These are phyloP conservation scores for Xiphias gladius DNA, from an alignment of 2,113 vertebrate species.

Conservation along the genomic window DNA sequence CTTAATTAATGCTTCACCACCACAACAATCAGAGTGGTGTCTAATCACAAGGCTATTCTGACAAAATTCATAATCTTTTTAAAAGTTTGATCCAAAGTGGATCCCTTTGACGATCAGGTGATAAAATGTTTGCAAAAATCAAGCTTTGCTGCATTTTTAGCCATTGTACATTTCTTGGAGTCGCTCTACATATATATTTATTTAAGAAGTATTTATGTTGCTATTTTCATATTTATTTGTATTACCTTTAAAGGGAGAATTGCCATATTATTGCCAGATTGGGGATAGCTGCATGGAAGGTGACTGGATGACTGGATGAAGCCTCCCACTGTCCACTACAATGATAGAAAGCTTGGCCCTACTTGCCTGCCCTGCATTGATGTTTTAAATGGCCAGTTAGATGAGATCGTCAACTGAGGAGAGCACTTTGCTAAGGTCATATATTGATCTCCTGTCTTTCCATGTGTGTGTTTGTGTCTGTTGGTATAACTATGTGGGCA, in stretches of 20 bases:
- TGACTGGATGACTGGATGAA: not conserved
- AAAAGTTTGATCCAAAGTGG: not conserved
- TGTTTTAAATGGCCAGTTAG: slow-evolving; percentile 52
- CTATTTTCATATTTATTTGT: not conserved
- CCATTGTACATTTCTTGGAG: no score
- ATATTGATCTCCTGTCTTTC: slow-evolving; percentile 38
- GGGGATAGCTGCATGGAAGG: not conserved
- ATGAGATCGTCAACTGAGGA: slow-evolving; percentile 53
- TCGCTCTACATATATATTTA: no score
- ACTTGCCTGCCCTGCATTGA: slow-evolving; percentile 29
- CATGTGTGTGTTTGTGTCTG: slow-evolving; percentile 9
- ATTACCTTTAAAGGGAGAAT: not conserved
- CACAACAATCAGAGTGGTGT: not conserved
- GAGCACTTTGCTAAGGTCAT: slow-evolving; percentile 33
- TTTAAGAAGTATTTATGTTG: no score
- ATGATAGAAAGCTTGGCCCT: slow-evolving; percentile 35
- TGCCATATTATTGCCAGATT: not conserved
- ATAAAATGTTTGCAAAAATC: no score
- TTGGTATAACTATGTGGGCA: not conserved
- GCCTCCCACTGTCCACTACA: not conserved
- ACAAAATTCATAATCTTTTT: not conserved
- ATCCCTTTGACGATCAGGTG: not conserved
- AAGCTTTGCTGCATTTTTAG: no score
- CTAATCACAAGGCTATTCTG: not conserved
- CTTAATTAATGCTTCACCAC: no score